These are phyloP conservation scores for Fragum fragum DNA, from an alignment of 2,888 invertebrate genomes.

Conservation along the genomic window DNA sequence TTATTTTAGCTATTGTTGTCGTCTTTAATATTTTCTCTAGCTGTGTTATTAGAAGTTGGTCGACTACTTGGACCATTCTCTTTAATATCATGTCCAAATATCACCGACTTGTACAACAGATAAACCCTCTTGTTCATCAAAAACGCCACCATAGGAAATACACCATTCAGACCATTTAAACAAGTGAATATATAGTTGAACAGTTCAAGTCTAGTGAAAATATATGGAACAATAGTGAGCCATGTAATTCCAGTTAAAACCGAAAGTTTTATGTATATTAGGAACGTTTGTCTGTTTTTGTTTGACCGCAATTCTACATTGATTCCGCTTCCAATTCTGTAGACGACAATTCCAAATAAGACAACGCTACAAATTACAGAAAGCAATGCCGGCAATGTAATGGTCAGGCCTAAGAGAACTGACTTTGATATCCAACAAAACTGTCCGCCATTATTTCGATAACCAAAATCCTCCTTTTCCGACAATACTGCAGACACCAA, in stretches of 20 bases:
- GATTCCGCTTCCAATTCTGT: background rate
- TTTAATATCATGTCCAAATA: background rate
- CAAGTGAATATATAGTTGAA: conserved; percentile 23
- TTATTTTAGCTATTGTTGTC: too few relatives aligned
- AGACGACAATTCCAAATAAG: conserved; percentile 4
- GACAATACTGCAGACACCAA: background rate
- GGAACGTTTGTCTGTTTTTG: conserved; percentile 13
- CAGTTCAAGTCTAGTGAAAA: conserved; percentile 4
- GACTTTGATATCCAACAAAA: conserved; percentile 20
- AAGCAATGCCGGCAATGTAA: background rate
- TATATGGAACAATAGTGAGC: background rate
- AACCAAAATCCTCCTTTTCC: background rate
- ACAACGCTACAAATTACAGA: background rate
- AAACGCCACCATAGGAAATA: conserved; percentile 11
- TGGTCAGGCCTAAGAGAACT: background rate
- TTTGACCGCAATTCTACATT: background rate
- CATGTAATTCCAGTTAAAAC: conserved; percentile 23
- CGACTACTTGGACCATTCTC: background rate
- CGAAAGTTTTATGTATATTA: conserved; percentile 26
- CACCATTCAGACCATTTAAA: conserved; percentile 17
- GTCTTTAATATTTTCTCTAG: too few relatives aligned
- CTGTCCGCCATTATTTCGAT: background rate
- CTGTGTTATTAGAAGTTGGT: too few relatives aligned
- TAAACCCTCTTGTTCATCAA: conserved; percentile 11
- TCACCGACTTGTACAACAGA: background rate